Base-by-base conservation (phyloP, 2,797 vertebrate species). In the Sebastes diploproa region DNA sequence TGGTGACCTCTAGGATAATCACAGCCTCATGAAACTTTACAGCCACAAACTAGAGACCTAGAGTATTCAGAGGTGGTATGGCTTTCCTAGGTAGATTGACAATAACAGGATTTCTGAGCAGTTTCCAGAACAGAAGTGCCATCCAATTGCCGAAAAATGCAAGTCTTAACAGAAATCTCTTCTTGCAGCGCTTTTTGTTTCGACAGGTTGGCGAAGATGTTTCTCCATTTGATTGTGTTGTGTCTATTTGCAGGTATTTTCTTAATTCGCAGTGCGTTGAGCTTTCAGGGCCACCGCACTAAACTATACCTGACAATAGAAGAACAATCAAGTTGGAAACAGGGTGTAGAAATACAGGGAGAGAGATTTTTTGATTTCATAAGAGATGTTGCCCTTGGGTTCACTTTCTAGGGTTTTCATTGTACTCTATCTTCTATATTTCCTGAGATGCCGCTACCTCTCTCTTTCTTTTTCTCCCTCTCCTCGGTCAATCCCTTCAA, bases 401-500 rank as follows among this genome's bases (percentile, higher is more conserved):
- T 42, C 8, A 27, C 46, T 69, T 22, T 73, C 22, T 7, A 42
- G 25, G 29, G 16, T 55, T 83, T 77, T 74, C 6, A 27, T 34
- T 60, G 22, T 32, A 65, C 70, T 85, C 36, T 12, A 22, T 64
- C 32, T 52, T 76, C 13, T 42, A 73, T 58, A 58, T 71, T 82
- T 70, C 52, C 42, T 25, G 25, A 46, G 9, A 70, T 80, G 25
- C 27, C 71, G 67, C 71, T 64, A 30, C 72, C 36, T 38, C 11
- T 78, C 13, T 67, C 72, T 84, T 64, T 77, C 29, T 74, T 68
- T 54, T n/a, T 20, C 8, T 18, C 62, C 16, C 65, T 60, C 56
- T 27, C 62, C 66, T 78, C 1, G 18, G 69, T 81, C 71, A 81
- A 79, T 78, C 67, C 73, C 67, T 80, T 82, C 76, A 88, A 75